These are phyloP conservation scores for Chionoecetes opilio DNA, from an alignment of 1,140 invertebrate genomes.

Conservation along the genomic window DNA sequence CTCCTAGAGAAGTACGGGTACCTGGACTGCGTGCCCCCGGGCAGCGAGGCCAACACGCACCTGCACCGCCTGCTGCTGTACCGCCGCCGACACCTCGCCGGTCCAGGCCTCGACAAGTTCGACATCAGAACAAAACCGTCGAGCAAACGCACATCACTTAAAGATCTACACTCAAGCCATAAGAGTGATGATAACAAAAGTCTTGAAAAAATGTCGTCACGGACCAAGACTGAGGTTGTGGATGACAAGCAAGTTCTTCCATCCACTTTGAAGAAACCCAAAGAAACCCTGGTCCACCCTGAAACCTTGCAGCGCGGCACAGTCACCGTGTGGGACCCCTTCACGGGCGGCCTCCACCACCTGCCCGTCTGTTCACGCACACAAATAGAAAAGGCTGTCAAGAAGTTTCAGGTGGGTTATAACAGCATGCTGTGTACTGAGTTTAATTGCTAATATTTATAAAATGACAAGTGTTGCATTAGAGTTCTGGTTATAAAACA, in stretches of 20 bases:
- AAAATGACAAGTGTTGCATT: no score
- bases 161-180: neutral
- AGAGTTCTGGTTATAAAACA: no score
- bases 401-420: slow-evolving; percentile 71
- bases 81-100: neutral
- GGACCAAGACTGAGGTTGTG: neutral
- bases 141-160: neutral
- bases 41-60: slow-evolving; percentile 68
- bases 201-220: neutral
- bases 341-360: slow-evolving; percentile 6
- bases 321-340: slow-evolving; percentile 66
- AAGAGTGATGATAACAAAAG: neutral
- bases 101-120: neutral
- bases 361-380: slow-evolving; percentile 47
- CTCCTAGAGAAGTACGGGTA: slow-evolving; percentile 73
- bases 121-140: slow-evolving; percentile 33
- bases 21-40: slow-evolving; percentile 61
- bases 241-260: neutral
- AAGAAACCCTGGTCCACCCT: neutral
- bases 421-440: neutral
- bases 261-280: neutral
- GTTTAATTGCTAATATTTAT: no score
- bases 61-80: slow-evolving; percentile 74
- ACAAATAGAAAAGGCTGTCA: slow-evolving; percentile 55
- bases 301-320: neutral